Evolutionary conservation across 2,113 vertebrate species (phyloP).

Genomic region (Scytalopus superciliaris): DNA sequence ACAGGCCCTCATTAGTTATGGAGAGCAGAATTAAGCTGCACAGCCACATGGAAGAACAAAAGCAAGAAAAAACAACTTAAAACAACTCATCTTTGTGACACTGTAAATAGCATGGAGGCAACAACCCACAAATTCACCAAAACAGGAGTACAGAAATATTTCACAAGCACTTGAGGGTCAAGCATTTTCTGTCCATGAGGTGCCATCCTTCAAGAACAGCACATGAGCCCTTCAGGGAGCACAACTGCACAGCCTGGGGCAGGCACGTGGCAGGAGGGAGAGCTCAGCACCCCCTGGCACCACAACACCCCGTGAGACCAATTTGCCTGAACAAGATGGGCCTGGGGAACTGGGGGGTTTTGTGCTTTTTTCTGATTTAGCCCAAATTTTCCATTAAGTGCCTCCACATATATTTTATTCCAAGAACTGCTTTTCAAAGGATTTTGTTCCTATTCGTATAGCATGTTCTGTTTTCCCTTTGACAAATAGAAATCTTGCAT

Average conservation of each 20-base stretch:
- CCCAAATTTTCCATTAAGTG: neutral
- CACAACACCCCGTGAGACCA: neutral
- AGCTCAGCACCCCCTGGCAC: neutral
- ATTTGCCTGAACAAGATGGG: neutral
- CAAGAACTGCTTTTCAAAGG: neutral
- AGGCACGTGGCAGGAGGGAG: neutral
- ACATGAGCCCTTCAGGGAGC: too few species aligned
- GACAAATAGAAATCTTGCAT: neutral
- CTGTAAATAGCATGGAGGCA: neutral
- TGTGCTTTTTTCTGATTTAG: neutral
- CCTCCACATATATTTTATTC: neutral
- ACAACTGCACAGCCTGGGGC: rapidly evolving
- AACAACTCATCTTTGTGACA: neutral
- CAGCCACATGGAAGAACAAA: neutral
- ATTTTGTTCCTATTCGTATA: neutral
- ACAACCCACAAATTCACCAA: neutral
- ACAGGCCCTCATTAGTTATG: rapidly evolving
- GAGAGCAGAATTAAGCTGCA: neutral
- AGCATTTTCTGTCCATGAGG: neutral
- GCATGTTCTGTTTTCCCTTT: neutral
- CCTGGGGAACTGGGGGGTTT: neutral
- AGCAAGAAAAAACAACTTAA: neutral
- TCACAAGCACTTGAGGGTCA: neutral
- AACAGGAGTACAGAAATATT: neutral
- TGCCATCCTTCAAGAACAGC: neutral